These are phyloP conservation scores for Nycticryphes semicollaris DNA, from an alignment of 2,113 vertebrate genomes.

Conservation along the genomic window DNA sequence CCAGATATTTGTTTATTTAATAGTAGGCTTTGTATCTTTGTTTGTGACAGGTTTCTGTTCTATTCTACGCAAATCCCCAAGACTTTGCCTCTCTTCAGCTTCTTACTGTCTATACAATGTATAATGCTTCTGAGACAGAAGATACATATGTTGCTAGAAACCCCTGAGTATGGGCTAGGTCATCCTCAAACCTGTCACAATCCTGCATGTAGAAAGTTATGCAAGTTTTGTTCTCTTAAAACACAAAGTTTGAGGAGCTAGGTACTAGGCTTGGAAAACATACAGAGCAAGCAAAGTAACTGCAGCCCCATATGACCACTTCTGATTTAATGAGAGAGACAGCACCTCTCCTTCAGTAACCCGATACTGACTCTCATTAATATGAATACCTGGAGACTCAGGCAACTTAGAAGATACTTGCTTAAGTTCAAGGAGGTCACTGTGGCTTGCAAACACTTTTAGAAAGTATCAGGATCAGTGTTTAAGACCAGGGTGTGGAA, in stretches of 20 bases:
- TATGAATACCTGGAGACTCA: background rate
- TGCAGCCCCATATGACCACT: background rate
- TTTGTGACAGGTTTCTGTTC: background rate
- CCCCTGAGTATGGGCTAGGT: background rate
- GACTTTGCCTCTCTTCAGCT: background rate
- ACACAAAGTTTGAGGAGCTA: background rate
- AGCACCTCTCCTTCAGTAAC: background rate
- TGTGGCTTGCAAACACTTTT: background rate
- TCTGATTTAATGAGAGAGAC: background rate
- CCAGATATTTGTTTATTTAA: background rate
- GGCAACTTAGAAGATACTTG: too few relatives aligned
- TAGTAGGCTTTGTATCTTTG: background rate
- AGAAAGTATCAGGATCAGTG: background rate
- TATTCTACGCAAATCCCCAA: background rate
- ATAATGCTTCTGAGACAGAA: background rate
- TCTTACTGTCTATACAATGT: background rate
- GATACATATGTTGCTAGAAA: background rate
- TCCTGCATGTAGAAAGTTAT: background rate
- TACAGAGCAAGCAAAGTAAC: background rate
- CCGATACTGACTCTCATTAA: rapidly evolving
- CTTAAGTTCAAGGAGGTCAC: background rate
- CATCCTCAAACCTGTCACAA: background rate
- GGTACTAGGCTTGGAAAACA: background rate
- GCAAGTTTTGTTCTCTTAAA: background rate
- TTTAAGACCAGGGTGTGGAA: background rate